Evolutionary conservation across 2,888 invertebrate genomes (phyloP), one percentile per base, ranked within the genome.

Genomic region (Perithous albicinctus): DNA sequence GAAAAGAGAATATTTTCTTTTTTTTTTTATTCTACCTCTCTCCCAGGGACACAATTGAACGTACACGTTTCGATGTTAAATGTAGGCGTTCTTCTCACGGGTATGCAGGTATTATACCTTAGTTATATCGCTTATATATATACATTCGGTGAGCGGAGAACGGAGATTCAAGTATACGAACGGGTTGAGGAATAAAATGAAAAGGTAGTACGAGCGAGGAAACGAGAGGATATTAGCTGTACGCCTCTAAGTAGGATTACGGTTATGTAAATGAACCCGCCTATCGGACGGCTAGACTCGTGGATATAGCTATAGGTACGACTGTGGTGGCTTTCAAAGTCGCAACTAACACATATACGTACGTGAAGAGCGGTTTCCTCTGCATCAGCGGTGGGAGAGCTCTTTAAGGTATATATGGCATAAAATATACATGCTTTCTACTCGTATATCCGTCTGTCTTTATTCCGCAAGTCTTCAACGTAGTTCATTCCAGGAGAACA

Each of bases 231-330:
- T 83, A 86, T 85, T 83, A 85, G 83, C 77, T 84, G 86, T 87
- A 86, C 86, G 85, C 86, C 87, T 84, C 86, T 87, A 87, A 90
- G 89, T 88, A 88, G 90, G 89, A 90, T 90, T 89, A 89, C 86
- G 87, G 90, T 91, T 91, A 91, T 91, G 90, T 87, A 91, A 91
- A 91, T 90, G 89, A 88, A 89, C 87, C n/a, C 85, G 87, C 85
- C 83, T 88, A 89, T 90, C 85, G 85, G 79, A 29, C 77, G 83
- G 82, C 86, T 84, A 84, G 84, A 85, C 82, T 26, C 26, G 29
- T 84, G 41, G 76, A 32, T 69, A 51, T 69, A 48, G 15, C 35
- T 29, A 51, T 29, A 51, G 29, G 20, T 56, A 23, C 6, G 32
- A n/a, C 48, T 38, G 35, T 73, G n/a, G 54, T 26, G 63, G 18